Percentiles rank a stretch among this genome's conserved stretches.
phyloP scores from a whole-genome alignment of 2,797 vertebrate genomes.

The Brachyrhaphis roseni region DNA sequence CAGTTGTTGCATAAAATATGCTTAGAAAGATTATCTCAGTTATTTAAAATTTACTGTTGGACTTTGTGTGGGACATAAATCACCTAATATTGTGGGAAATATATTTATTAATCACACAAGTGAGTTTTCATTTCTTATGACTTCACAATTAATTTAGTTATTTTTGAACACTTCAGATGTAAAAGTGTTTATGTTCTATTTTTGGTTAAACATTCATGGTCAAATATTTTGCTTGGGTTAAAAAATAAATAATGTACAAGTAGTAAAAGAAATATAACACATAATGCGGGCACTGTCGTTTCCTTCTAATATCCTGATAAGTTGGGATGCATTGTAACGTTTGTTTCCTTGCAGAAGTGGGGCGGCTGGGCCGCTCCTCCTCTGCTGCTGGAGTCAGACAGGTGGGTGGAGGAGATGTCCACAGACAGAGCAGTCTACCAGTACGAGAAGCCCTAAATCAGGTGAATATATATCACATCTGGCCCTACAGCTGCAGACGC shows the following conservation, averaged over 20 bases:
- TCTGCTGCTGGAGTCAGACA: conserved; percentile 92
- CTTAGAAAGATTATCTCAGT: background rate
- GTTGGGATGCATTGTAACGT: conserved; percentile 46
- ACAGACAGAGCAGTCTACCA: conserved; percentile 88
- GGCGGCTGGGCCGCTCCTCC: conserved; percentile 91
- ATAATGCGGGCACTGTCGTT: conserved; percentile 8
- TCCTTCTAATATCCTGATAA: conserved; percentile 49
- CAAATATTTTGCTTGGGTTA: background rate
- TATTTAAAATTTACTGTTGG: background rate
- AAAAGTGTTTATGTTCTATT: conserved; percentile 3
- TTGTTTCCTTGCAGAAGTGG: conserved; percentile 83
- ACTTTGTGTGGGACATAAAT: conserved; percentile 2
- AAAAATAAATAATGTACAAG: conserved; percentile 5
- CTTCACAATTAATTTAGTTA: background rate
- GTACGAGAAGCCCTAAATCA: conserved; percentile 85
- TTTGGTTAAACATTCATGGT: background rate
- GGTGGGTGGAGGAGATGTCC: conserved; percentile 82
- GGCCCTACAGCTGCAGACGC: conserved; percentile 27
- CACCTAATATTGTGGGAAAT: background rate
- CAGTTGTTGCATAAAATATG: background rate
- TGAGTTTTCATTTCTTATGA: background rate
- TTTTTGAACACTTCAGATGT: background rate
- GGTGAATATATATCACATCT: conserved; percentile 72
- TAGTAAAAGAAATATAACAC: conserved; percentile 8
- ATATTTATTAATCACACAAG: background rate